Evolutionary conservation across 2,888 invertebrate genomes (phyloP), one percentile per base, ranked within the genome.

Genomic region (Stenolophus ochropezus): DNA sequence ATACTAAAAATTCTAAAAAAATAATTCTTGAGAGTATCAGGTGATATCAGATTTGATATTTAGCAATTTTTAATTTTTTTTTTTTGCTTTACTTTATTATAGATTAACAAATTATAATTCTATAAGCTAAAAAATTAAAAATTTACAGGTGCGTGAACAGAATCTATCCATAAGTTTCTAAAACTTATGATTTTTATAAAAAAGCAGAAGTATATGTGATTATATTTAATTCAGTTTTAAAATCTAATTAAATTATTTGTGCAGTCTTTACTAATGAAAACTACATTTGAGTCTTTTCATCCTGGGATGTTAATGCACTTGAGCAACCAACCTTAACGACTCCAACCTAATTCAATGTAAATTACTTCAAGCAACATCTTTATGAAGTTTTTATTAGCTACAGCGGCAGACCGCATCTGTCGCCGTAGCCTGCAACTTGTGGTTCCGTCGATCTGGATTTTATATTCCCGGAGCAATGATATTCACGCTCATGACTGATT

Each of bases 361-460:
- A 58, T 58, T 58, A 58, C 23, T 23, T 4, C 58, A 2, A n/a
- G 58, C 53, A 51, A 14, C 11, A 58, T 8, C 58, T 23, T 58
- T 58, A 58, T 58, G 23, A 23, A 58, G 58, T 58, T 58, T 58
- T 58, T 58, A 58, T 58, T 58, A 25, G 58, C 58, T 21, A n/a
- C 6, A 58, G 8, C 58, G 58, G 11, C 23, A 58, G 58, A 11
- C 25, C 6, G 23, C 58, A 58, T 58, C 58, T 58, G 58, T 25
- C 58, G 25, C n/a, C 25, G n/a, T 14, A n/a, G 4, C 21, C 25
- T n/a, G 11, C 6, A 56, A 33, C 5, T 33, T 20, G 20, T 11
- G 53, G 53, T 18, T 53, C 18, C 20, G 18, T 11, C 11, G 6
- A 14, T 16, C 11, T 18, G 18, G 33, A 8, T 8, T 33, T 33